Evolutionary conservation across 1,140 invertebrate genomes (phyloP), one percentile per base, ranked within the genome.

Genomic region (Saccostrea cuccullata): DNA sequence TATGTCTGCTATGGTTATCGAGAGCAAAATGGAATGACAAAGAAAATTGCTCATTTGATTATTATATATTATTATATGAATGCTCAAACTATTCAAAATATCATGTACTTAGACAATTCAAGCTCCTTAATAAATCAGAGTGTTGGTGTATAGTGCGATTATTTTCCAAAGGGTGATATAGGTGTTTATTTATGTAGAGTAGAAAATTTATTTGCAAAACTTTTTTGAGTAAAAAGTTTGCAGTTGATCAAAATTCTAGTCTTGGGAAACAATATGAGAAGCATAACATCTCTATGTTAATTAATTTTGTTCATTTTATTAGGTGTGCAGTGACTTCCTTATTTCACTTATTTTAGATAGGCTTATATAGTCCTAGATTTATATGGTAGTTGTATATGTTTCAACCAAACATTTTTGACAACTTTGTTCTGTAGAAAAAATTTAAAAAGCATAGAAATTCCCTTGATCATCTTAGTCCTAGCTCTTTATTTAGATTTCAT

Each of bases 341-440:
- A 36, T 30, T 30, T 77, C 70, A 30, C 30, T 36, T 64, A 20
- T 64, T 30, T 23, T 77, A 77, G 70, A 30, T 77, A 77, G 26
- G 17, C 58, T 64, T 77, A 40, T 11, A 20, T 36, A 77, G 30
- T 77, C 15, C n/a, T 64, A 64, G 15, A 64, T n/a, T 36, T 36
- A 36, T 20, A 20, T 64, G 58, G 47, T 47, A 20, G 58, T 17
- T 64, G 17, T 64, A 20, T 64, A 64, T 60, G n/a, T 17, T 77
- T 30, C 70, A 30, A 20, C 20, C 70, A 77, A 64, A 77, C 26
- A 77, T 77, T 36, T 77, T 77, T 77, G 70, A 77, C 70, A 77
- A 73, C 70, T 15, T 36, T 9, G 12, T 77, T 77, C 70, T 77
- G 23, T 26, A 60, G 20, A 17, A 20, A 17, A 20, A 17, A 60